phyloP scores from a whole-genome alignment of 2,113 vertebrate species.

The Pogona vitticeps region DNA sequence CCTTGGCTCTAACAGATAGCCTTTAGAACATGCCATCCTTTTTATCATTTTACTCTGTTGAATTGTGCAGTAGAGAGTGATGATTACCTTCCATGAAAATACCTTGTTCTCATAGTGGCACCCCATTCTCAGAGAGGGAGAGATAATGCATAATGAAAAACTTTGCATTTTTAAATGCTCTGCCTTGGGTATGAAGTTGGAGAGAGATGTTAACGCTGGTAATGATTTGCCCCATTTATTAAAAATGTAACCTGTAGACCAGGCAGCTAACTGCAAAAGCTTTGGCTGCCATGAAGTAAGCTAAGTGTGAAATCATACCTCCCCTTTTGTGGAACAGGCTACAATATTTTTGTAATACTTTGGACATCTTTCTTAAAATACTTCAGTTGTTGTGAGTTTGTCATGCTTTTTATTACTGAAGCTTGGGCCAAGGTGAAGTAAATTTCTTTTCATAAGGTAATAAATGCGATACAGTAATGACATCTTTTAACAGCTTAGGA shows the following conservation, averaged over 20 bases:
- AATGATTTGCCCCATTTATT: conserved; percentile 66
- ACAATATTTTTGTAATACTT: conserved; percentile 70
- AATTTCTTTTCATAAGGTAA: conserved; percentile 44
- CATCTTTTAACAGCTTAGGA: conserved; percentile 49
- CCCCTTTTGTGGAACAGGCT: conserved; percentile 71
- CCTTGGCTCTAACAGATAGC: neutral
- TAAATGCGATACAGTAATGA: conserved; percentile 49
- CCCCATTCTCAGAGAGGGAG: conserved; percentile 20
- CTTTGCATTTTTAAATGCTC: conserved; percentile 35
- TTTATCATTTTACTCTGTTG: conserved; percentile 63
- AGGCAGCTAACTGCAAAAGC: conserved; percentile 56
- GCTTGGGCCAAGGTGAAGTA: conserved; percentile 41
- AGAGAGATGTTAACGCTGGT: conserved; percentile 64
- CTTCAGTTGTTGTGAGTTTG: conserved; percentile 47
- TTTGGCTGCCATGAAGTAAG: conserved; percentile 66
- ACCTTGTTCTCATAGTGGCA: conserved; percentile 61
- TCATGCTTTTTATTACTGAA: conserved; percentile 50
- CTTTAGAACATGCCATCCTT: conserved; percentile 44
- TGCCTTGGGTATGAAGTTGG: conserved; percentile 56
- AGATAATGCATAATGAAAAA: conserved; percentile 66
- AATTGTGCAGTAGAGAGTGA: conserved; percentile 59
- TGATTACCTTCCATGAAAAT: conserved; percentile 62
- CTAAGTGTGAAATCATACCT: conserved; percentile 68
- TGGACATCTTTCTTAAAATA: conserved; percentile 59
- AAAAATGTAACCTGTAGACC: conserved; percentile 64